Base-by-base conservation (phyloP, 2,113 vertebrate species). In the Prietella phreatophila region DNA sequence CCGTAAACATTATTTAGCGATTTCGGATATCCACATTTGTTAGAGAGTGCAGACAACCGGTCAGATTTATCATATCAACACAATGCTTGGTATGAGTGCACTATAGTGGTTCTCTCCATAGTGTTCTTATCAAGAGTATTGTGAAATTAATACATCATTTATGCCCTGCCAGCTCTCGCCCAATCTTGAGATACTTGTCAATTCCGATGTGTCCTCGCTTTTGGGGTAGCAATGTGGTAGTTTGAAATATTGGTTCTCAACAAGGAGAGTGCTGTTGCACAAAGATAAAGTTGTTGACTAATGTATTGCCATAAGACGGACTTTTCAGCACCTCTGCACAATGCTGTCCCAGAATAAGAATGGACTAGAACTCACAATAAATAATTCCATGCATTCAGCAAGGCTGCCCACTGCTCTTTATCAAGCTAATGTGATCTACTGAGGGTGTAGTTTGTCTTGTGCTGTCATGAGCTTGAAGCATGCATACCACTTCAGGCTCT, bases 221-320 rank as follows among this genome's bases (percentile, higher is more conserved):
- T 88, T 39, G 47, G 61, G 65, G 10, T 65, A 87, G 73, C 19
- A 53, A 89, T 47, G 39, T 58, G 13, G 50, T 33, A 78, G 36
- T 86, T 85, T 88, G 85, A 89, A 91, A 89, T 88, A 88, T 88
- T 78, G 82, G 81, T 65, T 25, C 71, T 88, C 60, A 4, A 25
- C 42, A 25, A 78, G 76, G 42, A 86, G 87, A 89, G 85, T 73
- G 88, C 90, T 91, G 88, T 83, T 76, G 82, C 78, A 61, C 63
- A 85, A 86, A 91, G 90, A 91, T 91, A 91, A 91, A 91, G 88
- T 83, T 25, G 84, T 85, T 87, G 89, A 91, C 85, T 87, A 91
- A 91, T 91, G 82, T 82, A 89, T 91, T 82, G 87, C 82, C 85
- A 85, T 85, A 86, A 80, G 78, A 87, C 69, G 65, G 83, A 87